A percentile compares a stretch with the other conserved stretches of the same genome.
phyloP scores from a whole-genome alignment of 2,113 vertebrate genomes.

The Nyctereutes procyonoides region DNA sequence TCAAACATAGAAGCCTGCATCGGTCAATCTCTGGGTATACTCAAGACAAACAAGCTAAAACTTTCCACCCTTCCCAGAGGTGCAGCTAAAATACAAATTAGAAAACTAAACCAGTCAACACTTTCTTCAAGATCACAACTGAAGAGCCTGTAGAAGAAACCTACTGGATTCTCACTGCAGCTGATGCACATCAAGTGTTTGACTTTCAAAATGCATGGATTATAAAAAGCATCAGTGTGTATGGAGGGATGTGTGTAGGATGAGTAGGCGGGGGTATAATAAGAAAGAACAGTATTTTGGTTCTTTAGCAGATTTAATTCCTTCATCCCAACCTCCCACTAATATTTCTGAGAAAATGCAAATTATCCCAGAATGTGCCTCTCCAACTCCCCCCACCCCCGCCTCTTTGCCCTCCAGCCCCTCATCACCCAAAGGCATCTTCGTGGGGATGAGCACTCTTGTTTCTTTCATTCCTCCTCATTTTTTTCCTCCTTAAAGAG shows the following conservation, averaged over 20 bases:
- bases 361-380: neutral
- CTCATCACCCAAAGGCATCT: neutral
- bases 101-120: neutral
- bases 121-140: conserved; percentile 21
- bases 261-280: conserved; percentile 72
- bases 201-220: conserved; percentile 60
- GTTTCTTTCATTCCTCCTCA: neutral
- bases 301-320: conserved; percentile 60
- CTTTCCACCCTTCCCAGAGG: neutral
- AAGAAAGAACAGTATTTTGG: conserved; percentile 75
- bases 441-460: neutral
- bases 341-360: neutral
- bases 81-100: neutral
- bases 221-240: conserved; percentile 70
- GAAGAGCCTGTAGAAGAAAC: conserved; percentile 41
- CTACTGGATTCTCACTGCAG: neutral
- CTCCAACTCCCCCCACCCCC: neutral
- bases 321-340: conserved; percentile 60
- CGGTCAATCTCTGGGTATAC: neutral
- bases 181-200: neutral
- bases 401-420: neutral
- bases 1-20: neutral
- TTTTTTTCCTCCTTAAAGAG: neutral
- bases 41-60: neutral
- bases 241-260: conserved; percentile 37